phyloP scores from a whole-genome alignment of 2,888 invertebrate species.

The Ennomos fuscantarius region DNA sequence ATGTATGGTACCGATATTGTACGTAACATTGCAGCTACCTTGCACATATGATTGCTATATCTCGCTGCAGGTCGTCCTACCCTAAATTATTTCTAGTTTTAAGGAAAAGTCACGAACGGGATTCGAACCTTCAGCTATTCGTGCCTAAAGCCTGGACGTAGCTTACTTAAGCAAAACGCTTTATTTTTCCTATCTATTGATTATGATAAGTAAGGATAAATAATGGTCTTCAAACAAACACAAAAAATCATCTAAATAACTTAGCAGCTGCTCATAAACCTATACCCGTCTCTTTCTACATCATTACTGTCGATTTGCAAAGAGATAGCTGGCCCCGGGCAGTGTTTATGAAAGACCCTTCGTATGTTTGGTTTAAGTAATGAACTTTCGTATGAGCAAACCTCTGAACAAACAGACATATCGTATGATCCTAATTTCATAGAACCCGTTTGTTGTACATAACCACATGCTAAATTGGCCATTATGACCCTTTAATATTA shows the following conservation, averaged over 20 bases:
- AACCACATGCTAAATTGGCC: slow-evolving; percentile 16
- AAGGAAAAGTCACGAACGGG: too few species aligned
- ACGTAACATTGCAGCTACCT: too few species aligned
- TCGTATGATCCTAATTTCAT: slow-evolving; percentile 17
- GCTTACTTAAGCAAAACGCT: too few species aligned
- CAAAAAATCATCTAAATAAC: not conserved
- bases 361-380: slow-evolving; percentile 52
- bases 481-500: slow-evolving; percentile 25
- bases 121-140: too few species aligned
- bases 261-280: slow-evolving; percentile 8
- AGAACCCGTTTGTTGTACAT: not conserved
- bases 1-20: slow-evolving; percentile 5
- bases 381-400: slow-evolving; percentile 39
- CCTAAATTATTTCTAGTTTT: too few species aligned
- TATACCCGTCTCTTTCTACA: slow-evolving; percentile 45
- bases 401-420: slow-evolving; percentile 20
- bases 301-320: slow-evolving; percentile 57
- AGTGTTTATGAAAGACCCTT: slow-evolving; percentile 55
- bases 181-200: too few species aligned
- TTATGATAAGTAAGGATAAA: too few species aligned
- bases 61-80: too few species aligned
- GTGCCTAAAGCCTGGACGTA: too few species aligned
- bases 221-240: not conserved
- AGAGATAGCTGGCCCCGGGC: slow-evolving; percentile 48
- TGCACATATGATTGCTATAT: too few species aligned